Conservation (phyloP, 2,888 invertebrate species). For the Eurytoma adleriae region DNA sequence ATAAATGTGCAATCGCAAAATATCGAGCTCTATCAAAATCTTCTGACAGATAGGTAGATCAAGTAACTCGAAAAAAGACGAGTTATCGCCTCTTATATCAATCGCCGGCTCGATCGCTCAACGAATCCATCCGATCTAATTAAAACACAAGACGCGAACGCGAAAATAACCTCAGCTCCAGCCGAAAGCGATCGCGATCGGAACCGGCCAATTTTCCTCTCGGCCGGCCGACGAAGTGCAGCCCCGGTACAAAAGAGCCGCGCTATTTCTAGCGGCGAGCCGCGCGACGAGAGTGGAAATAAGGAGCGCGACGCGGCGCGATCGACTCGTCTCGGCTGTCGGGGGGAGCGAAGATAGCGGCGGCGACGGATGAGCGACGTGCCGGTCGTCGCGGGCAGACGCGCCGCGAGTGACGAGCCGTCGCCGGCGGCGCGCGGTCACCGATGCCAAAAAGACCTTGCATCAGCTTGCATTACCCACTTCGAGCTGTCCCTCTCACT, state of each 20-base stretch:
- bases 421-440: constrained; percentile 69
- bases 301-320: constrained; percentile 20
- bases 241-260: constrained; percentile 10
- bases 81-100: no score
- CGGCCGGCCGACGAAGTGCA: neutral
- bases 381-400: constrained; percentile 69
- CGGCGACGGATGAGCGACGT: constrained; percentile 70
- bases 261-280: constrained; percentile 25
- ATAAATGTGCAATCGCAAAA: no score
- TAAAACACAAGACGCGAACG: no score
- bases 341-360: constrained; percentile 59
- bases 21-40: no score
- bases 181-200: neutral
- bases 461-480: constrained; percentile 44
- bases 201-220: neutral
- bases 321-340: neutral
- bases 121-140: neutral
- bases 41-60: no score
- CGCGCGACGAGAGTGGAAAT: constrained; percentile 61
- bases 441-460: constrained; percentile 65
- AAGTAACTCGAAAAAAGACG: no score
- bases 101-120: neutral
- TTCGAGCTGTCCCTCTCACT: constrained; percentile 1
- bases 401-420: constrained; percentile 70
- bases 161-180: no score